phyloP scores from a whole-genome alignment of 1,140 invertebrate genomes.

The Hycleus phaleratus region DNA sequence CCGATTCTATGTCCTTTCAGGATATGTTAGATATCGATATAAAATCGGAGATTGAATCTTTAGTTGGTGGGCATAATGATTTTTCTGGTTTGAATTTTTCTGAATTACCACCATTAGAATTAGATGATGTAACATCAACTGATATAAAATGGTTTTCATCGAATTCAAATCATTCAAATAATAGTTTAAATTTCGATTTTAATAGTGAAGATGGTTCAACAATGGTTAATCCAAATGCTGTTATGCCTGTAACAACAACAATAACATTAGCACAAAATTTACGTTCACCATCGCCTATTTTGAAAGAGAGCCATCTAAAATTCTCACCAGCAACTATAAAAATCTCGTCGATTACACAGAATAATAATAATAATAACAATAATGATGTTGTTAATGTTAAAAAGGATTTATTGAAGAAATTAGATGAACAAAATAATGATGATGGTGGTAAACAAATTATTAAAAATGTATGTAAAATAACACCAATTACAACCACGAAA shows the following conservation, averaged over 20 bases:
- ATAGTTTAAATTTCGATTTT: constrained; percentile 64
- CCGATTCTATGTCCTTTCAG: constrained; percentile 56
- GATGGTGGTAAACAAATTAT: constrained; percentile 39
- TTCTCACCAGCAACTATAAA: constrained; percentile 58
- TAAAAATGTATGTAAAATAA: constrained; percentile 37
- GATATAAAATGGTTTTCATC: constrained; percentile 47
- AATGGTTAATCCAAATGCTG: constrained; percentile 73
- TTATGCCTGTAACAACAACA: constrained; percentile 47
- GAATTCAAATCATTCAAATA: constrained; percentile 53
- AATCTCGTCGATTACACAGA: constrained; percentile 44
- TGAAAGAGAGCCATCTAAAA: constrained; percentile 55
- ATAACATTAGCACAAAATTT: constrained; percentile 39
- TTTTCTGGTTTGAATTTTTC: constrained; percentile 55
- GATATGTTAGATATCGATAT: constrained; percentile 77
- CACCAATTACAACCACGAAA: constrained; percentile 33
- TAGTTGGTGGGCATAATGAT: constrained; percentile 58
- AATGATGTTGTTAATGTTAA: constrained; percentile 21
- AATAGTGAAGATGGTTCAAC: constrained; percentile 63
- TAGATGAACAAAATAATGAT: constrained; percentile 33
- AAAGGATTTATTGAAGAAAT: constrained; percentile 35
- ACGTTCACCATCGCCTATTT: constrained; percentile 42
- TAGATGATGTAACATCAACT: constrained; percentile 49
- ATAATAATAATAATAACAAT: constrained; percentile 13
- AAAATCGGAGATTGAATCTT: constrained; percentile 69
- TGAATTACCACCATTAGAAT: constrained; percentile 56